Evolutionary conservation across 2,797 vertebrate species (phyloP), one percentile per base, ranked within the genome.

Genomic region (Numenius phaeopus): DNA sequence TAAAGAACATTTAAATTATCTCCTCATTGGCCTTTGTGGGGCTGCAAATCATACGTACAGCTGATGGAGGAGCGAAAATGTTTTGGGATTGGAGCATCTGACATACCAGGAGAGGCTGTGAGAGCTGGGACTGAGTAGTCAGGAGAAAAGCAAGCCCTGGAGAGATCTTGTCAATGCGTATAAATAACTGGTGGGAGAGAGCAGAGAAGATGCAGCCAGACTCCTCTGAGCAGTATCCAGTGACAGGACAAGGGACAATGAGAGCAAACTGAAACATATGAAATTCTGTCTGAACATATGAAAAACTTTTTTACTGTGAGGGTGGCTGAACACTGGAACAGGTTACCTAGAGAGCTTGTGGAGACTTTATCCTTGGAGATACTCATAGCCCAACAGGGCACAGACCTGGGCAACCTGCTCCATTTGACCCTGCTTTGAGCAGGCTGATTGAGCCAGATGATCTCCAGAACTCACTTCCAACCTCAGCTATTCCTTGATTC

Each of bases 371-470:
- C 9, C 23, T 52, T 40, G n/a, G 40, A 58, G 49, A 39, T 12
- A 61, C 19, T 11, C 19, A 8, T 34, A 66, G 9, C 27, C 11
- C n/a, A 24, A 1, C 5, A 14, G 40, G 52, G 19, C 52, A 54
- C 37, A 44, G 50, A 29, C 22, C 29, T 14, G 37, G 30, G 14
- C 30, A 78, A 14, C 18, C 30, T 54, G 39, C 39, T 71, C 10
- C 37, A 20, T 10, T 26, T 61, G n/a, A 20, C 39, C 17, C 50
- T 78, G 34, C 23, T 70, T 9, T 50, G 52, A 64, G 49, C 17
- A 17, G 17, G 14, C 0, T 1, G 3, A 13, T 20, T 75, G 42
- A 34, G 32, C 39, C 69, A 34, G 20, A 2, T 22, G 30, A 23
- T 20, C 71, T 65, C 57, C 62, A 89, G 64, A 40, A 44, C 44